phyloP scores from a whole-genome alignment of 2,888 invertebrate species.

The Agrotis clavis region DNA sequence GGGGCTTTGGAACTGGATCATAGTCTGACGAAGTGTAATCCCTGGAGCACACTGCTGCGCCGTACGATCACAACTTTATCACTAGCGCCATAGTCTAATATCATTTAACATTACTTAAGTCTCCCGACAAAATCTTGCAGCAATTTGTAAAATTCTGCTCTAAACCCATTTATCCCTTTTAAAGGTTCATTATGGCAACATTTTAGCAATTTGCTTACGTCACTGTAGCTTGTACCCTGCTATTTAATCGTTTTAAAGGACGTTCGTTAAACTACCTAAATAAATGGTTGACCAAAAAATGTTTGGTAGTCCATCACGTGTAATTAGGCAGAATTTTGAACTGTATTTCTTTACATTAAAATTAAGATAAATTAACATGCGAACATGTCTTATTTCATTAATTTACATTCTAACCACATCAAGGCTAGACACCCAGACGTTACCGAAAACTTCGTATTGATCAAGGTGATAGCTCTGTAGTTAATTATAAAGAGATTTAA shows the following conservation, averaged over 20 bases:
- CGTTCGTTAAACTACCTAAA: conserved; percentile 23
- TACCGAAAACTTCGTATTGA: neutral
- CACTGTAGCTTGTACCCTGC: conserved; percentile 38
- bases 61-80: conserved; percentile 48
- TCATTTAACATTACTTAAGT: conserved; percentile 45
- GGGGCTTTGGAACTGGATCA: conserved; percentile 57
- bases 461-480: too few relatives aligned
- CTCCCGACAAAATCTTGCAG: conserved; percentile 30
- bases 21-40: conserved; percentile 64
- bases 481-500: neutral
- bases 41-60: conserved; percentile 40
- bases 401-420: too few relatives aligned
- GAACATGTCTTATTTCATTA: neutral
- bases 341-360: neutral
- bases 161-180: conserved; percentile 46
- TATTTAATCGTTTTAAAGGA: conserved; percentile 31
- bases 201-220: conserved; percentile 57
- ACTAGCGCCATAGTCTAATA: conserved; percentile 41
- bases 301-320: neutral
- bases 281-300: conserved; percentile 13
- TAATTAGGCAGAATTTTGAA: neutral
- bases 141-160: conserved; percentile 40
- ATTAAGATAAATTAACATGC: neutral
- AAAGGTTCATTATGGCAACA: conserved; percentile 46
- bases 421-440: neutral